Percentiles rank a stretch among this genome's conserved stretches.
These are phyloP conservation scores for Ciconia maguari DNA, from an alignment of 2,113 vertebrate genomes.

Conservation along the genomic window DNA sequence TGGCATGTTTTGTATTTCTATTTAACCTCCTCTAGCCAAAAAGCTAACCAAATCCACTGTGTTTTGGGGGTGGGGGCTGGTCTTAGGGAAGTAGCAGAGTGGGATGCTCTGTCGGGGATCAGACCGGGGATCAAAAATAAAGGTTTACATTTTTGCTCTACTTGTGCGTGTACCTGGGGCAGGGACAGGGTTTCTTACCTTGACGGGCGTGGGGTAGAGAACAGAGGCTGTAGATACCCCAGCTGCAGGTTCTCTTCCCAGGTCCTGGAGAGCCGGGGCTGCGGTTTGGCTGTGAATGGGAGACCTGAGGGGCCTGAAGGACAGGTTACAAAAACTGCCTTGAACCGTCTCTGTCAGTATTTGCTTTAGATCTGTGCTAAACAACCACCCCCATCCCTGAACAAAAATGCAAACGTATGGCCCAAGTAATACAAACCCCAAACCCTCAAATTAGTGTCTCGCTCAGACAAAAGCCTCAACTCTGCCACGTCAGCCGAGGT, in stretches of 20 bases:
- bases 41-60: not conserved
- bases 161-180: not conserved
- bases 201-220: accelerated
- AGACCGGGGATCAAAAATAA: not conserved
- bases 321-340: not conserved
- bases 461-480: not conserved
- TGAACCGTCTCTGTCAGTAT: not conserved
- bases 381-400: no score
- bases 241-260: not conserved
- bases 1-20: not conserved
- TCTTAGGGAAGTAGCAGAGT: not conserved
- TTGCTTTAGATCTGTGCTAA: not conserved
- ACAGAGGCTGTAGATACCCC: not conserved
- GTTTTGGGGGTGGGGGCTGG: not conserved
- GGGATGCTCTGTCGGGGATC: not conserved
- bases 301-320: not conserved
- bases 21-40: not conserved
- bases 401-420: not conserved
- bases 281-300: accelerated
- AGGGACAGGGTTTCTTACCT: not conserved
- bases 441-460: not conserved
- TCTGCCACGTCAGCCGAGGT: not conserved
- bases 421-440: not conserved
- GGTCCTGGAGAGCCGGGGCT: accelerated
- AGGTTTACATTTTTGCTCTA: not conserved